A percentile compares a stretch with the other conserved stretches of the same genome.
These are phyloP conservation scores for Rhynchophorus ferrugineus DNA, from an alignment of 1,140 invertebrate species.

Conservation along the genomic window DNA sequence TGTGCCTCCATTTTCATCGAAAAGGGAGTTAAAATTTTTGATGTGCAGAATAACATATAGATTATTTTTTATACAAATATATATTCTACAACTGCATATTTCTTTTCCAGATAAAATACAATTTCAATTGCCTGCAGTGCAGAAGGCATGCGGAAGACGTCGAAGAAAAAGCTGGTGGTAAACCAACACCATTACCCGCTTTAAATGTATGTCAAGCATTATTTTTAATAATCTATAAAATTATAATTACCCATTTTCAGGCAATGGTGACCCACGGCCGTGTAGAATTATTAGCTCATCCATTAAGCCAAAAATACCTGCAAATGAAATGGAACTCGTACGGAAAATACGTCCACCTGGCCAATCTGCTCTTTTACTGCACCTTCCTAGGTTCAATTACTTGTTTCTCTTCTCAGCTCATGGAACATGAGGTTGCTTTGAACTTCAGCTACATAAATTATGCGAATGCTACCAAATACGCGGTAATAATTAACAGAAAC, in stretches of 20 bases:
- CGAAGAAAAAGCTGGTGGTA: conserved; percentile 51
- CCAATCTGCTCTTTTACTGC: conserved; percentile 66
- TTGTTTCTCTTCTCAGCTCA: conserved; percentile 50
- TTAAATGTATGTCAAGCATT: conserved; percentile 56
- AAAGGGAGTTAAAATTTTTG: too few species aligned
- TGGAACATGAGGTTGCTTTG: conserved; percentile 27
- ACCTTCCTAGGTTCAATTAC: conserved; percentile 70
- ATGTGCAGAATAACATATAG: too few species aligned
- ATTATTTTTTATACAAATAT: too few species aligned
- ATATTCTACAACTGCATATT: too few species aligned
- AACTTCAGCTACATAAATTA: conserved; percentile 11
- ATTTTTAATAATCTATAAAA: neutral
- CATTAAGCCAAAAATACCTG: conserved; percentile 73
- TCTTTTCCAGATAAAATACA: conserved; percentile 57
- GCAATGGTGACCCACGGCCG: conserved; percentile 74
- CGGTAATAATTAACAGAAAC: conserved; percentile 1
- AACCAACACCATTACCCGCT: conserved; percentile 58
- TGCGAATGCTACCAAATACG: conserved; percentile 16
- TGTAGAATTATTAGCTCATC: conserved; percentile 72
- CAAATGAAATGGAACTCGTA: conserved; percentile 86
- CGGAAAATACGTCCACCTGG: conserved; percentile 75
- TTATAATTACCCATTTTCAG: conserved; percentile 40
- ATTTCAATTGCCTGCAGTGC: conserved; percentile 60
- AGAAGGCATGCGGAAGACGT: conserved; percentile 51
- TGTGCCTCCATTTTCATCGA: too few species aligned